Conservation (phyloP, 1,140 invertebrate species). For the Steinernema feltiae region DNA sequence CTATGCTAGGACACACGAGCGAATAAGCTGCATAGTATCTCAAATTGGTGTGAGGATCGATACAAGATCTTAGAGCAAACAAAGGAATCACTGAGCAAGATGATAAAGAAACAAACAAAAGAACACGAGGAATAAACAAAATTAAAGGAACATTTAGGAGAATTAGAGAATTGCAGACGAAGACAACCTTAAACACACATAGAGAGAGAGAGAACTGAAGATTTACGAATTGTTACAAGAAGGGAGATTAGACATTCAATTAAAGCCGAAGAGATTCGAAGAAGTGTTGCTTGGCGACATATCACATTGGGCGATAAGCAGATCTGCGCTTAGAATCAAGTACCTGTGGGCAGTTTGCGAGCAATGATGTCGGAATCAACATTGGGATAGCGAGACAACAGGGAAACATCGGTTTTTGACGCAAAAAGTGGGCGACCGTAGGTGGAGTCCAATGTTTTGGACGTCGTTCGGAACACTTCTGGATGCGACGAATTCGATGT, state of each 20-base stretch:
- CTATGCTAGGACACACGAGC: too few species aligned
- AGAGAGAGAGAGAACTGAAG: not conserved
- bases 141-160: not conserved
- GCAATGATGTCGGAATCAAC: not conserved
- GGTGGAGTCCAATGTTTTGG: not conserved
- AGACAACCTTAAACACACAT: not conserved
- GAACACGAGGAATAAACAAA: not conserved
- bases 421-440: not conserved
- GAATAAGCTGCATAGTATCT: not conserved
- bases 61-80: constrained; percentile 10
- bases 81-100: constrained; percentile 4
- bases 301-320: not conserved
- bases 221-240: not conserved
- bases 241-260: not conserved
- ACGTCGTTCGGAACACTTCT: not conserved
- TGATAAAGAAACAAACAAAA: not conserved
- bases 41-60: not conserved
- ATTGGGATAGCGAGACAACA: not conserved
- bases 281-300: not conserved
- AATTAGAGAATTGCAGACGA: not conserved
- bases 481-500: not conserved
- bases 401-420: not conserved
- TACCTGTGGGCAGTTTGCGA: not conserved
- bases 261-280: not conserved
- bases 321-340: not conserved